Evolutionary conservation across 2,113 vertebrate species (phyloP), one percentile per base, ranked within the genome.

Genomic region (Bathybates hornii): DNA sequence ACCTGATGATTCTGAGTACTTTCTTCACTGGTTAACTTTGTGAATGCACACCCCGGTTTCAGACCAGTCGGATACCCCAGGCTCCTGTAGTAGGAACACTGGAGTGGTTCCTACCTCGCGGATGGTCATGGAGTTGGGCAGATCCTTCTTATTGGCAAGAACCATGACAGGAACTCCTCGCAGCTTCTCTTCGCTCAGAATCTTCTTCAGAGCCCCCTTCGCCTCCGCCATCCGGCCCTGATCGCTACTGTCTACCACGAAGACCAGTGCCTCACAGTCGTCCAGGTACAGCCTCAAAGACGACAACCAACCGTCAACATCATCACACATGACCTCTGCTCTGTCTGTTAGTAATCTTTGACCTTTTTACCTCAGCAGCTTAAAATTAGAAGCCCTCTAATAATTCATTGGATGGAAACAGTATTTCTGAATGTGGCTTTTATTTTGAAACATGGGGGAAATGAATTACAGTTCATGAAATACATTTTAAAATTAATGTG

Each of bases 141-240:
- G 43, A 6, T 99, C 98, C 86, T 97, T 97, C 95, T 99, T 99
- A 94, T 99, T 99, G 91, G 97, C 97, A 92, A 99, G 93, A 12
- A 99, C 96, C 93, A 99, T 95, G 54, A 99, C 82, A 0, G 98
- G 98, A 83, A 98, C 66, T 0, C 90, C 91, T 3, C 78, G 86
- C 88, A 97, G 86, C 71, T 94, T 94, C n/a, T 96, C 95, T 4
- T 97, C 90, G 3, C 41, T 87, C 83, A 98, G 90, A 3, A 97
- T 45, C 57, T 94, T 96, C 66, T 90, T 92, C 84, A 99, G 96
- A 0, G 86, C 96, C 7, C 87, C 96, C 9, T 71, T 36, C 0
- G 97, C 97, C 80, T 98, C 97, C 0, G 90, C 93, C 68, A 99
- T 86, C 7, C 97, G 96, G 4, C 21, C 36, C 0, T 1, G 7